Evolutionary conservation across 2,113 vertebrate genomes (phyloP).

Genomic region (Labeo rohita): DNA sequence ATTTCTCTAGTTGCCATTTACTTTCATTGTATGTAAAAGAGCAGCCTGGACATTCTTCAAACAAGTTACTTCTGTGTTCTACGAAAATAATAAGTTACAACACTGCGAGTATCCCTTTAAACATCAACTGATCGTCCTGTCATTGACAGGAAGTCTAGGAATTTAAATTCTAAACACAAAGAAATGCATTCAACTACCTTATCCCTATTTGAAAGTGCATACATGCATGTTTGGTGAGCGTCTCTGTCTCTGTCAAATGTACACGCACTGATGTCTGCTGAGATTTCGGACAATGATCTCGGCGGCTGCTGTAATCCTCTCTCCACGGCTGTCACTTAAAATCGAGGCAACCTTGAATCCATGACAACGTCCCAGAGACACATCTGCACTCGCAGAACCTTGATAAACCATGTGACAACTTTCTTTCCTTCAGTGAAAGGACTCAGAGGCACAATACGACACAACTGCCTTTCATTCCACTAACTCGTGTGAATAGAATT

Average conservation of each 20-base stretch:
- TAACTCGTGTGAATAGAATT: conserved; percentile 42
- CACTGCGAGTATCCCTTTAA: background rate
- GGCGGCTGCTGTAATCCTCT: conserved; percentile 53
- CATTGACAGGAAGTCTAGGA: conserved; percentile 14
- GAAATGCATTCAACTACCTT: background rate
- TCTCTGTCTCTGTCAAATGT: background rate
- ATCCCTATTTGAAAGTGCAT: background rate
- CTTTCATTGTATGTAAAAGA: background rate
- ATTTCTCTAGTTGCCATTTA: background rate
- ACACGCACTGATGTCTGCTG: conserved; percentile 16
- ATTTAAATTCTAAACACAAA: background rate
- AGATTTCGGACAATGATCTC: conserved; percentile 56
- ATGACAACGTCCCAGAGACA: conserved; percentile 53
- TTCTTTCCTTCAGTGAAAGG: conserved; percentile 50
- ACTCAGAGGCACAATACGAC: conserved; percentile 50
- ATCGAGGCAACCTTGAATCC: conserved; percentile 59
- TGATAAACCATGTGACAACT: conserved; percentile 61
- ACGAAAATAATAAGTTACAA: background rate
- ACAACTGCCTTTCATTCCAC: conserved; percentile 42
- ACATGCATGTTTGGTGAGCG: background rate
- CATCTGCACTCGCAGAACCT: conserved; percentile 52
- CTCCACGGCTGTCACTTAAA: conserved; percentile 61
- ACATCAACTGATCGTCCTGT: background rate
- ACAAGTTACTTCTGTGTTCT: background rate
- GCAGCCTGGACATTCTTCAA: background rate